phyloP scores from a whole-genome alignment of 2,797 vertebrate genomes.

The Microctenopoma steveboyesi region DNA sequence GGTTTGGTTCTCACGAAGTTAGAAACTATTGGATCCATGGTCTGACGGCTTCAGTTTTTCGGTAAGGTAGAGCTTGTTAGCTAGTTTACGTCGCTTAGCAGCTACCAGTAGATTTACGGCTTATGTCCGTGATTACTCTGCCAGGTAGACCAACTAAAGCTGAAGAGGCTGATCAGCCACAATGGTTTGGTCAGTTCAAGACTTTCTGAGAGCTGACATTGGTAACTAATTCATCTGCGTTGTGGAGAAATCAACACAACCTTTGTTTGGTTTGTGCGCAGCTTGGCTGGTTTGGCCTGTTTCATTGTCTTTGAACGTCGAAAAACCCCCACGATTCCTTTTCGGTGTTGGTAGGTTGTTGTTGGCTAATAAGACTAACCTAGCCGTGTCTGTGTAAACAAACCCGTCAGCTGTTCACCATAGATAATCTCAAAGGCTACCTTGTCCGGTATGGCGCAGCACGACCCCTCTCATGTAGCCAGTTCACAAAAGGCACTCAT shows the following conservation, averaged over 20 bases:
- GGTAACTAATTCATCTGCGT: slow-evolving; percentile 37
- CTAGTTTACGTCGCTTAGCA: slow-evolving; percentile 71
- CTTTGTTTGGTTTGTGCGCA: slow-evolving; percentile 52
- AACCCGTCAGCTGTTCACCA: slow-evolving; percentile 47
- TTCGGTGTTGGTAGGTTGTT: slow-evolving; percentile 34
- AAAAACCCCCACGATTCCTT: slow-evolving; percentile 50
- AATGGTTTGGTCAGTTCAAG: slow-evolving; percentile 56
- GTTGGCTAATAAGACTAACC: slow-evolving; percentile 38
- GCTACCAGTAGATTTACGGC: slow-evolving; percentile 78
- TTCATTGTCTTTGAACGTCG: slow-evolving; percentile 58
- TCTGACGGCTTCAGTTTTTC: slow-evolving; percentile 42
- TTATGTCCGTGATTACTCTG: slow-evolving; percentile 65
- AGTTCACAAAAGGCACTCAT: slow-evolving; percentile 96
- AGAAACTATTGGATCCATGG: slow-evolving; percentile 13
- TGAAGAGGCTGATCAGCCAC: slow-evolving; percentile 40
- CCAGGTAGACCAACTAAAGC: slow-evolving; percentile 62
- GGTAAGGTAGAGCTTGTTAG: slow-evolving; percentile 60
- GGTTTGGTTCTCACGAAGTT: not conserved
- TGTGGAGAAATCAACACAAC: slow-evolving; percentile 18
- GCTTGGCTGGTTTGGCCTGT: slow-evolving; percentile 66
- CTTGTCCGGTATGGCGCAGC: slow-evolving; percentile 86
- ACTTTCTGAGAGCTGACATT: slow-evolving; percentile 16
- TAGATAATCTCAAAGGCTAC: slow-evolving; percentile 30
- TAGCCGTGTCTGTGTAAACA: slow-evolving; percentile 48
- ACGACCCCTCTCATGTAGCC: slow-evolving; percentile 86